Evolutionary conservation across 1,140 invertebrate species (phyloP), one percentile per base, ranked within the genome.

Genomic region (Thaumetopoea pityocampa): DNA sequence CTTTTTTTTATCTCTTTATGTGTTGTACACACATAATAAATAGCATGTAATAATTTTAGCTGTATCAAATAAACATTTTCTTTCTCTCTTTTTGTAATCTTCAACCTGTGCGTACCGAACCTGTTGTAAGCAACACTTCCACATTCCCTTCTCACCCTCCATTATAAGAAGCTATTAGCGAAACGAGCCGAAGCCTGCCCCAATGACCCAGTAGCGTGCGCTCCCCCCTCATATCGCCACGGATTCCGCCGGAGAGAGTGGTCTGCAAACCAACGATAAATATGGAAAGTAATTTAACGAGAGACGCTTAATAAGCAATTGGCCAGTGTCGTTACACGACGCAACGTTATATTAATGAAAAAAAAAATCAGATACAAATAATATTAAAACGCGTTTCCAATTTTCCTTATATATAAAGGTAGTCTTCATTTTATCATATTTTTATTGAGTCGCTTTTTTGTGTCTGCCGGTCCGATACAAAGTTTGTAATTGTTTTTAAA

Each of bases 211-310:
- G n/a, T n/a, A n/a, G n/a, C n/a, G n/a, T n/a, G n/a, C n/a, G n/a
- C n/a, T n/a, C n/a, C n/a, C n/a, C n/a, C n/a, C n/a, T n/a, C n/a
- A n/a, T n/a, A n/a, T n/a, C 28, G 8, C 24, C 2, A 8, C 4
- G 32, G 37, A 30, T 30, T 30, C 36, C 27, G 10, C 11, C 19
- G 28, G 37, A 23, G 37, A 41, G 37, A 41, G 37, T 32, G 4
- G n/a, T 16, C 47, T 46, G 48, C n/a, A n/a, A 51, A 52, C 41
- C 47, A 37, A 61, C 60, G 61, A 64, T 67, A 64, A 64, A 64
- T 61, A 61, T 61, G 60, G 64, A 67, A 67, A 67, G 60, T 53
- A 50, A 55, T 59, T 54, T 54, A 35, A 26, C 46, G 51, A 53
- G 50, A 51, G 51, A 49, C 56, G 58, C 48, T 57, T 57, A 64